Conservation (phyloP, 1,140 invertebrate species). For the Lordiphosa clarofinis region DNA sequence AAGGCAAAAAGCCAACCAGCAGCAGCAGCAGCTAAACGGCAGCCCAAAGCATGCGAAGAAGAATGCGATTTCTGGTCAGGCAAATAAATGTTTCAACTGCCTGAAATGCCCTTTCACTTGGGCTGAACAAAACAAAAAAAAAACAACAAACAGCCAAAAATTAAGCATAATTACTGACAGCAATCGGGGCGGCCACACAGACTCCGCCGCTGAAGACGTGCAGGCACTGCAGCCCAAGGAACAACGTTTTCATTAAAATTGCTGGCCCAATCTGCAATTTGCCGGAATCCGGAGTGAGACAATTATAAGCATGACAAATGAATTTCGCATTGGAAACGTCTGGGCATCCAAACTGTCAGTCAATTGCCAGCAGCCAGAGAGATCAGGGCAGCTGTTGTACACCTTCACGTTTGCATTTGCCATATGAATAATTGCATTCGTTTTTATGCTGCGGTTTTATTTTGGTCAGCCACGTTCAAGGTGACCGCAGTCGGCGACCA, state of each 20-base stretch:
- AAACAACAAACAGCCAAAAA: conserved; percentile 56
- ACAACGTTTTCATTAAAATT: conserved; percentile 76
- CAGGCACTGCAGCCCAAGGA: conserved; percentile 29
- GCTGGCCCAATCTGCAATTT: conserved; percentile 67
- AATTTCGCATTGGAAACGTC: conserved; percentile 67
- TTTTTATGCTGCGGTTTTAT: conserved; percentile 28
- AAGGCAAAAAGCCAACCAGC: conserved; percentile 33
- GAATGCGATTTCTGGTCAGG: conserved; percentile 33
- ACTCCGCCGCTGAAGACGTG: conserved; percentile 49
- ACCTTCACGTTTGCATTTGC: conserved; percentile 53
- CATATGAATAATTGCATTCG: conserved; percentile 70
- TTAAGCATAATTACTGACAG: conserved; percentile 76
- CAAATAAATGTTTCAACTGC: conserved; percentile 70
- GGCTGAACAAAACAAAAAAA: conserved; percentile 11
- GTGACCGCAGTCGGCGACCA: conserved; percentile 67
- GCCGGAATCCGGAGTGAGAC: conserved; percentile 59
- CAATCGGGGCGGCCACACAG: conserved; percentile 67
- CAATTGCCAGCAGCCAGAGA: conserved; percentile 33
- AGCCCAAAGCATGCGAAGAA: conserved; percentile 23
- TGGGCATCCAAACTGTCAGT: conserved; percentile 49
- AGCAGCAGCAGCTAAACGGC: conserved; percentile 12
- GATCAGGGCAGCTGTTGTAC: conserved; percentile 52
- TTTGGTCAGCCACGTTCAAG: conserved; percentile 48
- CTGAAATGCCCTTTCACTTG: conserved; percentile 61
- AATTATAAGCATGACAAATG: conserved; percentile 78